Base-by-base conservation (phyloP, 2,113 vertebrate species). In the Motacilla alba region DNA sequence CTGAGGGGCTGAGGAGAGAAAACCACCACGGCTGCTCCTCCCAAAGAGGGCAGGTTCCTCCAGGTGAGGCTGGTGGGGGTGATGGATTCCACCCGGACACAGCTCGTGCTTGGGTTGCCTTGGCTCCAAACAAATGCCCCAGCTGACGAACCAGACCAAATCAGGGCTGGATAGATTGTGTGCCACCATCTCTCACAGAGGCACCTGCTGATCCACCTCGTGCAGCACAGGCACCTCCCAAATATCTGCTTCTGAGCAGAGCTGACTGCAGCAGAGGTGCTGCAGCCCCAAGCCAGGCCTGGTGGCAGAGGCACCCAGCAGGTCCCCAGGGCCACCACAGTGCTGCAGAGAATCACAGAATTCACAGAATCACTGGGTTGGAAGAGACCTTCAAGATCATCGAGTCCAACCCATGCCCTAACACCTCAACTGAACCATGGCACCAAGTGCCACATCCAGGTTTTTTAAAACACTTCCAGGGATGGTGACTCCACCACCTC, bases 321-420 rank as follows among this genome's bases (percentile, higher is more conserved):
- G 0, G 0, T 39, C 43, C 33, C 26, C 33, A 68, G 26, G 10
- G 9, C 52, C 63, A 67, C 39, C 28, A 21, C 1, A 2, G 16
- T 15, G 10, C 30, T 2, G 3, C 52, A 79, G 66, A 69, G 17
- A 47, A 41, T 49, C 74, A 60, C 27, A 15, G 26, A 37, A 39
- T 77, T 62, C 28, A 21, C 17, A 35, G n/a, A 20, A 28, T 49
- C 0, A 13, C 43, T 1, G 4, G 10, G 27, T 13, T 63, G 75
- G 46, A 41, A 63, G 30, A 63, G 30, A 63, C 30, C 7, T 52
- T n/a, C 5, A 52, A 63, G 30, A 16, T 50, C 37, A 41, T 33
- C 0, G 0, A 63, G 30, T 63, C 17, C 30, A 50, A 10, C 17
- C 13, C 58, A 41, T n/a, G 23, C 17, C 17, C 15, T 7, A 52